phyloP scores from a whole-genome alignment of 2,888 invertebrate species.

The Phasia obesa region DNA sequence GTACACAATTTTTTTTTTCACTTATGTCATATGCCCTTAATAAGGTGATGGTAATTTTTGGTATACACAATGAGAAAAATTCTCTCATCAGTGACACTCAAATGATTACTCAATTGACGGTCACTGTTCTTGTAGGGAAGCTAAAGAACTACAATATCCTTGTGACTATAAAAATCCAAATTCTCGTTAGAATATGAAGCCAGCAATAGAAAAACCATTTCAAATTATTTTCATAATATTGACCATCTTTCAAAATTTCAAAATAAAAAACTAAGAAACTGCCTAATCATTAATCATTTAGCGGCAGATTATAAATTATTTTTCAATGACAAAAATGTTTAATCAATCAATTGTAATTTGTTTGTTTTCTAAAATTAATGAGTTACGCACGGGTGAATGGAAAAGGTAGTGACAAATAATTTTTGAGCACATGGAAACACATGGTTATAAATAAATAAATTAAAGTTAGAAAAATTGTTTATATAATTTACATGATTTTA shows the following conservation, averaged over 20 bases:
- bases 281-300: slow-evolving; percentile 62
- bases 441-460: neutral
- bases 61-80: no score
- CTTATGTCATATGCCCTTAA: no score
- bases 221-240: slow-evolving; percentile 57
- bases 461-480: no score
- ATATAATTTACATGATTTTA: no score
- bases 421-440: neutral
- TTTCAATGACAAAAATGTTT: slow-evolving; percentile 57
- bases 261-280: neutral
- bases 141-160: no score
- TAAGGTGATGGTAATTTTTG: no score
- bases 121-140: no score
- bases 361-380: slow-evolving; percentile 23
- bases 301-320: slow-evolving; percentile 55
- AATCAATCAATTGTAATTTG: slow-evolving; percentile 61
- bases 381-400: slow-evolving; percentile 4
- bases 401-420: slow-evolving; percentile 35
- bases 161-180: slow-evolving; percentile 1
- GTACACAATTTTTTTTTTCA: no score
- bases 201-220: slow-evolving; percentile 18
- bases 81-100: no score
- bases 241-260: slow-evolving; percentile 19
- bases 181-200: neutral
- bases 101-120: no score